These are phyloP conservation scores for Columbina picui DNA, from an alignment of 2,113 vertebrate genomes.

Conservation along the genomic window DNA sequence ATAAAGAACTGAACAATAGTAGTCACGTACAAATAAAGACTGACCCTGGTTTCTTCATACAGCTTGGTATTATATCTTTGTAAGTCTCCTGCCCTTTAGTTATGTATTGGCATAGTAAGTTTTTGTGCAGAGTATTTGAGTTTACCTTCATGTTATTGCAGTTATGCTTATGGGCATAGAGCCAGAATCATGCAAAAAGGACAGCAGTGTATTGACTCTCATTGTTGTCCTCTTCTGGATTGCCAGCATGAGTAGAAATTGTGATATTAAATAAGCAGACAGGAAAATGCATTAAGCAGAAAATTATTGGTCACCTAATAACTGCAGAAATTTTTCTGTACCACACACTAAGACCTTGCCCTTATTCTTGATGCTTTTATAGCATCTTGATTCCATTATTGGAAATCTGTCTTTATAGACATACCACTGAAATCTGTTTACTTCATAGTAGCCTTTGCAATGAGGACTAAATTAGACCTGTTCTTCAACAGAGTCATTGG, in stretches of 20 bases:
- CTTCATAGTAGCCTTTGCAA: background rate
- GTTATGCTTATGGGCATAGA: background rate
- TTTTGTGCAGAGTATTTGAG: background rate
- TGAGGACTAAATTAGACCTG: background rate
- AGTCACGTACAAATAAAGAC: background rate
- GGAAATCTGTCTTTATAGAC: background rate
- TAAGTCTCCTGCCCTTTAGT: background rate
- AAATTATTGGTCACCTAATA: background rate
- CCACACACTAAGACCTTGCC: background rate
- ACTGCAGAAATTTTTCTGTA: background rate
- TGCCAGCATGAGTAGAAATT: background rate
- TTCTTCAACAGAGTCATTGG: background rate
- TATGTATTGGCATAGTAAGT: background rate
- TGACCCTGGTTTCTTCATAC: background rate
- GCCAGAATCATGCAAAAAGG: background rate
- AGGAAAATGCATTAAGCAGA: background rate
- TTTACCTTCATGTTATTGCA: background rate
- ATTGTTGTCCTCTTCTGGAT: background rate
- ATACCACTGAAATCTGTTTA: background rate
- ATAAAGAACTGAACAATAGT: background rate
- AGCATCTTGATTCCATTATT: background rate
- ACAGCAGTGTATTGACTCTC: background rate
- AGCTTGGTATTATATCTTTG: background rate
- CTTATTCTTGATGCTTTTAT: background rate
- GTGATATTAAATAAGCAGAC: background rate